A percentile compares a stretch with the other conserved stretches of the same genome.
Conservation (phyloP, 2,888 invertebrate genomes). For the Andrena camellia region DNA sequence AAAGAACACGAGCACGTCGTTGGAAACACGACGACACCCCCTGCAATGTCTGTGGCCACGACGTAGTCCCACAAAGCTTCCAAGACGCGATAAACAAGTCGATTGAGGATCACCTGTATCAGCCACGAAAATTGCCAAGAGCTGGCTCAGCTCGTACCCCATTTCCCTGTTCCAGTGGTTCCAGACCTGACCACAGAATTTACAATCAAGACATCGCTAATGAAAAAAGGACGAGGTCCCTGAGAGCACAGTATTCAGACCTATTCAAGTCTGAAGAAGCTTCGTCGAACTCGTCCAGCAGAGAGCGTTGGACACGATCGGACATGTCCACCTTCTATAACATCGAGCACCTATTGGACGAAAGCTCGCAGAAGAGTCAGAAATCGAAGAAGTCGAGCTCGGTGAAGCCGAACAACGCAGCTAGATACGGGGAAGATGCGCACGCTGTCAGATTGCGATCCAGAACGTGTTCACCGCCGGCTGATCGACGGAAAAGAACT, state of each 20-base stretch:
- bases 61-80: background rate
- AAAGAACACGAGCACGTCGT: background rate
- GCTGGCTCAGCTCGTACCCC: background rate
- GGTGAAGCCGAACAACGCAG: background rate
- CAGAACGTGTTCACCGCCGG: slow-evolving; percentile 31
- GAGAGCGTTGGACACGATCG: background rate
- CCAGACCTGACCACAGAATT: background rate
- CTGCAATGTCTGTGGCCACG: background rate
- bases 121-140: background rate
- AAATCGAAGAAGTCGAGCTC: background rate
- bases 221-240: background rate
- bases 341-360: background rate
- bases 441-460: background rate
- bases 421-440: background rate
- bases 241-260: background rate
- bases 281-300: background rate
- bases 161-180: background rate
- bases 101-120: background rate
- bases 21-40: background rate
- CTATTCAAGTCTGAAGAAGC: background rate
- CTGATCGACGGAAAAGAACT: slow-evolving; percentile 7
- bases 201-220: background rate
- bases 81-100: background rate
- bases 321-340: background rate
- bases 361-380: background rate